Evolutionary conservation across 1,140 invertebrate species (phyloP).

Genomic region (Sesamia nonagrioides): DNA sequence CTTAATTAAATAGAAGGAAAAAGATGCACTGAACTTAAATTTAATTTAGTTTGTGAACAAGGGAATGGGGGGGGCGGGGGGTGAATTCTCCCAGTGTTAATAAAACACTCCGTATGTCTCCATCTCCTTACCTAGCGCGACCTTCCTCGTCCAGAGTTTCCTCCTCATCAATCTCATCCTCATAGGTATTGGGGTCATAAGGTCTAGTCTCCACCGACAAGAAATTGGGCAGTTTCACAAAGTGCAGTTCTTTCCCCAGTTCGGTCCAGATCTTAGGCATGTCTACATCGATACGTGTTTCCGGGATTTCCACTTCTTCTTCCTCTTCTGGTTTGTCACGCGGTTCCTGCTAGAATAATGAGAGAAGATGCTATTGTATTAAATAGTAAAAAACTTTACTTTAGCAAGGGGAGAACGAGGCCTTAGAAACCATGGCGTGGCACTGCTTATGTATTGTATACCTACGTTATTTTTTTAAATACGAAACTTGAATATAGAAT

Average conservation of each 20-base stretch:
- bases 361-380: neutral
- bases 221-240: conserved; percentile 98
- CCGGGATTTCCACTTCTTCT: conserved; percentile 93
- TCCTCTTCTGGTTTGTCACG: conserved; percentile 90
- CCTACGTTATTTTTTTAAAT: too few relatives aligned
- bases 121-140: conserved; percentile 90
- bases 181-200: conserved; percentile 98
- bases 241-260: conserved; percentile 96
- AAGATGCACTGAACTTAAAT: too few relatives aligned
- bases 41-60: too few relatives aligned
- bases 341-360: conserved; percentile 56
- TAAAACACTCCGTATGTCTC: too few relatives aligned
- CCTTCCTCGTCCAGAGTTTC: conserved; percentile 99
- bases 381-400: too few relatives aligned
- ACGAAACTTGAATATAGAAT: too few relatives aligned
- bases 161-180: conserved; percentile 99
- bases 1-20: too few relatives aligned
- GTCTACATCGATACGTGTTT: conserved; percentile 98
- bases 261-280: conserved; percentile 98
- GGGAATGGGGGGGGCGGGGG: too few relatives aligned
- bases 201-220: conserved; percentile 97
- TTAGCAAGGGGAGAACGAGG: too few relatives aligned
- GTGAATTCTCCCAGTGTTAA: too few relatives aligned
- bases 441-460: too few relatives aligned
- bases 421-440: too few relatives aligned